phyloP scores from a whole-genome alignment of 2,888 invertebrate genomes.

The Tetranychus truncatus region DNA sequence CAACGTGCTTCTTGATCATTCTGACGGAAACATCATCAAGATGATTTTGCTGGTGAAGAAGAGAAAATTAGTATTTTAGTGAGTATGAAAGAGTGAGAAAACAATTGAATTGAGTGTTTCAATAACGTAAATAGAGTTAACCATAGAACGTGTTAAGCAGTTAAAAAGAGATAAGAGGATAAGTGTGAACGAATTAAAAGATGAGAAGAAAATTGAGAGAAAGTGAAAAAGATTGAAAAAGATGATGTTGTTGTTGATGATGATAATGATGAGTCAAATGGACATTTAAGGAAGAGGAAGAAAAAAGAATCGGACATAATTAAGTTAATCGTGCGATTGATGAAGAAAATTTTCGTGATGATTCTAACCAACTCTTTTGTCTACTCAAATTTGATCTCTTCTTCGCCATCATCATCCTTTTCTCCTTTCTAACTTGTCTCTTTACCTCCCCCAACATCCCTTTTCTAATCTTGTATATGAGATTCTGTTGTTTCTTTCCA shows the following conservation, averaged over 20 bases:
- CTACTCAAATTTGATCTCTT: neutral
- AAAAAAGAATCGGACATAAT: neutral
- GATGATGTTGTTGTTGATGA: neutral
- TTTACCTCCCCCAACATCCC: neutral
- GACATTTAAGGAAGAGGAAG: neutral
- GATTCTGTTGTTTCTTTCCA: neutral
- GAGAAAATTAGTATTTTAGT: too few species aligned
- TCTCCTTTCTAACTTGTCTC: neutral
- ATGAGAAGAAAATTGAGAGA: neutral
- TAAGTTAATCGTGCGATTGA: slow-evolving; percentile 1
- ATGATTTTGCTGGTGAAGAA: too few species aligned
- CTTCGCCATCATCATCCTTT: neutral
- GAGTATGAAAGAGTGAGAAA: too few species aligned
- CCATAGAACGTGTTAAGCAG: neutral
- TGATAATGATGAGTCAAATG: neutral
- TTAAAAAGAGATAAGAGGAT: neutral
- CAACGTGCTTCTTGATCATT: too few species aligned
- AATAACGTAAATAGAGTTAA: neutral
- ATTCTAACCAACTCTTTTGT: neutral
- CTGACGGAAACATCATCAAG: too few species aligned
- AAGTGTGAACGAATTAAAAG: neutral
- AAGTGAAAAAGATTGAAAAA: neutral
- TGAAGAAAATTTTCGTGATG: neutral
- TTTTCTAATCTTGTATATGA: neutral
- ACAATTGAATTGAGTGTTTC: too few species aligned